phyloP scores from a whole-genome alignment of 2,888 invertebrate species.

The Sarcophaga variegata region DNA sequence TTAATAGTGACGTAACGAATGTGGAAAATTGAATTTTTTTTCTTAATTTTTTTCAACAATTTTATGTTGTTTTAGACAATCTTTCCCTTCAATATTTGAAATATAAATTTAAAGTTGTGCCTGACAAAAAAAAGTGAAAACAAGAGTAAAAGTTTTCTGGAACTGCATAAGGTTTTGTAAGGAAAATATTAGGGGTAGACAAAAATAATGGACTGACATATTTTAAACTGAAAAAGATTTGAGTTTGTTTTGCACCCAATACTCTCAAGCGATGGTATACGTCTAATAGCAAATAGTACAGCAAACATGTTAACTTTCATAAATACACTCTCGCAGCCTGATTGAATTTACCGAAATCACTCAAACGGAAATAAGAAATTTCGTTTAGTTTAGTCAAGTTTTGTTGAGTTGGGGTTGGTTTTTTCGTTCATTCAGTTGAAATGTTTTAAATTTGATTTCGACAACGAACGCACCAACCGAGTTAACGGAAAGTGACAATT shows the following conservation, averaged over 20 bases:
- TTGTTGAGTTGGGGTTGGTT: neutral
- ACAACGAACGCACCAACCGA: neutral
- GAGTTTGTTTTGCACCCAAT: conserved; percentile 11
- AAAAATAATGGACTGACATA: no score
- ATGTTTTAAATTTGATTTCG: conserved; percentile 42
- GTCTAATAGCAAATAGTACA: conserved; percentile 12
- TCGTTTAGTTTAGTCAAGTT: conserved; percentile 8
- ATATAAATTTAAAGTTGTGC: neutral
- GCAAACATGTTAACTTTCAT: conserved; percentile 35
- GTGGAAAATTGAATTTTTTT: conserved; percentile 52
- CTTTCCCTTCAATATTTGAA: neutral
- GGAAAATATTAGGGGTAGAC: neutral
- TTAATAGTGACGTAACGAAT: conserved; percentile 4
- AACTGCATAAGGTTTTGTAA: neutral
- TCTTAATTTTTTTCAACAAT: neutral
- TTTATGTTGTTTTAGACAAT: neutral
- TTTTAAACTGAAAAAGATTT: neutral
- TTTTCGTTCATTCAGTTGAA: conserved; percentile 30
- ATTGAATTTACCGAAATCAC: conserved; percentile 61
- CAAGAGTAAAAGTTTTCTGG: neutral
- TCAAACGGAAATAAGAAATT: conserved; percentile 60
- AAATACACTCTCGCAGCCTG: conserved; percentile 25
- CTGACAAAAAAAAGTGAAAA: neutral
- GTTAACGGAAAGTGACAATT: conserved; percentile 39
- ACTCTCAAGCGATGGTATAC: neutral